Base-by-base conservation (phyloP, 2,888 invertebrate species). In the Zonitis immaculata region DNA sequence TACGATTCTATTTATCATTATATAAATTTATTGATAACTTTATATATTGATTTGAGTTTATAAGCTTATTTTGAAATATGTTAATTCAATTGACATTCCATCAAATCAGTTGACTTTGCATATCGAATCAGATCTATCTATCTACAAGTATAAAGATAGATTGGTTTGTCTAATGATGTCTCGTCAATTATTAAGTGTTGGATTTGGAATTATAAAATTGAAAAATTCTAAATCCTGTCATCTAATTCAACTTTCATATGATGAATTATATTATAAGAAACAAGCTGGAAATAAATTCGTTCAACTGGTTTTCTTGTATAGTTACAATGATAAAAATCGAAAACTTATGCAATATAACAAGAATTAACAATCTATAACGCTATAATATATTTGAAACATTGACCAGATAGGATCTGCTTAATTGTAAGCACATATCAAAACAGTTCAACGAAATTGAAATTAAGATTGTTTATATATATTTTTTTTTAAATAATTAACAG, bases 371-470 rank as follows among this genome's bases (percentile, higher is more conserved):
- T n/a, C 35, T 18, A 27, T 27, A 35, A 25, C 8, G n/a, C n/a
- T n/a, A n/a, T n/a, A n/a, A n/a, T n/a, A n/a, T 25, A 44, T 44
- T 27, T 25, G 44, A 44, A 44, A 44, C 61, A 62, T 62, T 61
- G 50, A 55, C 58, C 61, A 60, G 63, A 63, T 63, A 52, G 20
- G 57, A 63, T 63, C 61, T 56, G 51, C 50, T 50, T 53, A 61
- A 60, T 60, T 61, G 57, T 55, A 61, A 61, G n/a, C n/a, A n/a
- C 57, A 58, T 57, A 61, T 60, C 56, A 58, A 62, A 60, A 62
- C 61, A 61, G 60, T 57, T 53, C 9, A 35, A 35, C 6, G 16
- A 8, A 35, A 16, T 11, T 35, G 35, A 35, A 35, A 35, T 16
- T 16, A 8, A n/a, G n/a, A n/a, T 25, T 25, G 25, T 25, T 32